Evolutionary conservation across 2,797 vertebrate species (phyloP).

Genomic region (Toxotes lorentzi): DNA sequence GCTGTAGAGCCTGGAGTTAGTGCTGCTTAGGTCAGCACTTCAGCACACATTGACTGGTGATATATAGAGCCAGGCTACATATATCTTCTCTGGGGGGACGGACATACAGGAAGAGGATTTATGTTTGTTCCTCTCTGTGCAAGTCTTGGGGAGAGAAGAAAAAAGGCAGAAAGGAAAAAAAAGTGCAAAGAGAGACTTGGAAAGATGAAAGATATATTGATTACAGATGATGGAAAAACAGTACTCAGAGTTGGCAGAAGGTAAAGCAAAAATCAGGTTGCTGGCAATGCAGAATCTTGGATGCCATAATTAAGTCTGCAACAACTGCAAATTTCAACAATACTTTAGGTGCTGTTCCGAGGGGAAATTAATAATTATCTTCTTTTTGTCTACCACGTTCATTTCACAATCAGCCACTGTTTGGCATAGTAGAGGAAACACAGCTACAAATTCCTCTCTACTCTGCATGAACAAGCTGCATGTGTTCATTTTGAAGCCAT

Average conservation of each 20-base stretch:
- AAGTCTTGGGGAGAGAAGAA: slow-evolving; percentile 4
- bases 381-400: neutral
- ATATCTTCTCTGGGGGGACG: slow-evolving; percentile 35
- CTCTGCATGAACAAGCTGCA: neutral
- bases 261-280: neutral
- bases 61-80: slow-evolving; percentile 17
- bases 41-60: slow-evolving; percentile 22
- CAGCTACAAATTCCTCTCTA: neutral
- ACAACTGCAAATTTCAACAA: neutral
- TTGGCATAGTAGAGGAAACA: slow-evolving; percentile 12
- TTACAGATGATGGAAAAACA: neutral
- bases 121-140: slow-evolving; percentile 8
- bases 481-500: slow-evolving; percentile 24
- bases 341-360: neutral
- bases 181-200: neutral
- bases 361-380: neutral
- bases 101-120: slow-evolving; percentile 25
- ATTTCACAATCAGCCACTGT: slow-evolving; percentile 3
- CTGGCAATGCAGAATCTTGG: neutral
- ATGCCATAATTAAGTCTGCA: neutral
- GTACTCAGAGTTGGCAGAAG: neutral
- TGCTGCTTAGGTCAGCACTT: slow-evolving; percentile 49
- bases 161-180: neutral
- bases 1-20: slow-evolving; percentile 12
- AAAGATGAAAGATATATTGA: slow-evolving; percentile 11